phyloP scores from a whole-genome alignment of 2,113 vertebrate genomes.

The Cacatua alba region DNA sequence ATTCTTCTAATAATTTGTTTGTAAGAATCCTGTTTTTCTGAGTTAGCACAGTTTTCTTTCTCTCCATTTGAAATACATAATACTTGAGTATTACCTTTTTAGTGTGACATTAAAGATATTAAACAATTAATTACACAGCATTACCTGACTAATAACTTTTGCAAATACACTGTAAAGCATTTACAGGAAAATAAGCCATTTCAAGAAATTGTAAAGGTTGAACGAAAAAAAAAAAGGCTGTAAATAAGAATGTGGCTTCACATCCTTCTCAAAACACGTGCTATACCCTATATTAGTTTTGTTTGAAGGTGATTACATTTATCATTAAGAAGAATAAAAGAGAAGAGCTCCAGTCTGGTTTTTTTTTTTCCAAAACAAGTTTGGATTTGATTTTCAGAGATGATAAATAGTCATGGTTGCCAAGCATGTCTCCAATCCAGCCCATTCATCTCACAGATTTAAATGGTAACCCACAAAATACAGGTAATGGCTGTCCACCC shows the following conservation, averaged over 20 bases:
- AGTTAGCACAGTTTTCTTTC: neutral
- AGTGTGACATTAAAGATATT: neutral
- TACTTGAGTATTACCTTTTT: neutral
- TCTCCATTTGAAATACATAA: slow-evolving; percentile 14
- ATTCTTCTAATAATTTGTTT: slow-evolving; percentile 18
- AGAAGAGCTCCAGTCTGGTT: neutral
- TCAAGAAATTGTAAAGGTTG: neutral
- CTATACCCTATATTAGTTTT: neutral
- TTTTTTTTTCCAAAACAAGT: neutral
- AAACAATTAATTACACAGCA: neutral
- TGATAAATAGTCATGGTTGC: neutral
- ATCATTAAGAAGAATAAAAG: neutral
- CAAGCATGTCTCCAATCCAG: neutral
- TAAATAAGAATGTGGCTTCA: neutral
- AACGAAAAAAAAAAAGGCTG: neutral
- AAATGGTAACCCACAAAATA: neutral
- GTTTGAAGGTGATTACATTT: neutral
- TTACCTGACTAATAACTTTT: neutral
- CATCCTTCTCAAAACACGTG: neutral
- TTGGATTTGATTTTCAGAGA: neutral
- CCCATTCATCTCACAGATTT: neutral
- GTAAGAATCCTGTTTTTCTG: neutral
- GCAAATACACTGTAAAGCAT: neutral
- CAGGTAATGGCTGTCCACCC: accelerated
- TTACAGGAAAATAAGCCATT: neutral